Base-by-base conservation (phyloP, 1,140 invertebrate species). In the Hycleus cichorii region DNA sequence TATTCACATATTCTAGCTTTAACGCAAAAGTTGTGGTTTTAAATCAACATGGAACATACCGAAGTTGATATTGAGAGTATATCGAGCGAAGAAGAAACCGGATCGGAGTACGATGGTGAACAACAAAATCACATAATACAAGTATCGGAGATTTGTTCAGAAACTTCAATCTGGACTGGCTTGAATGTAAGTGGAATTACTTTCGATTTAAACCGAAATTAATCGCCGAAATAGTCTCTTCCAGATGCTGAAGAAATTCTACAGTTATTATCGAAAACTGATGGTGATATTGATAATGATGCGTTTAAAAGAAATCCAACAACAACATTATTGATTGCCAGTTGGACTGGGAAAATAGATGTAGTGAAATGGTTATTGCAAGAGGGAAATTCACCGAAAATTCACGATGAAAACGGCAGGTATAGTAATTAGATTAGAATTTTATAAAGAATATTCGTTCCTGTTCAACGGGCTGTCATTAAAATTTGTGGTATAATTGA, bases 21-120 rank as follows among this genome's bases (percentile, higher is more conserved):
- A 18, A 18, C 18, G 18, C 1, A 18, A 18, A 18, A 18, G 18
- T 18, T 18, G 18, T 18, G 18, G 2, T 18, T 18, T 18, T 18
- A 18, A 18, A 45, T 49, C 40, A 25, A 58, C 42, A 47, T 54
- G 51, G 55, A 25, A 32, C 3, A 18, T 39, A 59, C 57, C 39
- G 56, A 65, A 6, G 75, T 74, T 47, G 70, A 44, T 10, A 59
- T 57, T 7, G 74, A 70, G 3, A 79, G 78, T 65, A 81, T 82
- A 48, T 80, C 78, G 40, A 80, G 78, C 57, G 80, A 82, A 52
- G 69, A 72, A 65, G 78, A 80, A 48, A 75, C 75, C 0, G 77
- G 70, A 0, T 76, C 78, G 4, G 78, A 75, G 9, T 74, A 67
- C 38, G 78, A 79, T 53, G 71, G 75, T 12, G 78, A 74, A 9